Percentiles rank a stretch among this genome's conserved stretches.
phyloP scores from a whole-genome alignment of 2,888 invertebrate species.

The Synanthedon tipuliformis region DNA sequence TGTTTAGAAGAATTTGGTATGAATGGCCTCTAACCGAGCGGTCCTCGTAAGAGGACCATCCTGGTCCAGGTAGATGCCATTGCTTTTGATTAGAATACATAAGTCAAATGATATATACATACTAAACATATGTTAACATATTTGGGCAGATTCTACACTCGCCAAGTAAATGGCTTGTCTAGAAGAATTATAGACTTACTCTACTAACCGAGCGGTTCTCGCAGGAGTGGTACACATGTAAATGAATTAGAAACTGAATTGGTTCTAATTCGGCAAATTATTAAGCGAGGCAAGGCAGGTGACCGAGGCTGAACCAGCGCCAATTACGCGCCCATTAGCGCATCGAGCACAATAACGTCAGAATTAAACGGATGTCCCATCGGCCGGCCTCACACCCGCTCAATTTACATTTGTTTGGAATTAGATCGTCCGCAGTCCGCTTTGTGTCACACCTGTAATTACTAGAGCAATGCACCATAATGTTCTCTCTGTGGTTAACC shows the following conservation, averaged over 20 bases:
- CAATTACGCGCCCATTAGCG: conserved; percentile 61
- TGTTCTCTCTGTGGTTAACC: conserved; percentile 29
- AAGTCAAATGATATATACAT: too few relatives aligned
- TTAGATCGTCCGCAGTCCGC: conserved; percentile 33
- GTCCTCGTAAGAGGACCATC: too few relatives aligned
- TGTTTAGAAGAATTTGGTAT: too few relatives aligned
- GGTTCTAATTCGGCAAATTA: conserved; percentile 38
- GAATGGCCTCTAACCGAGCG: too few relatives aligned
- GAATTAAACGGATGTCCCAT: conserved; percentile 59
- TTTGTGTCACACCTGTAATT: conserved; percentile 40
- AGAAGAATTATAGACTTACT: too few relatives aligned
- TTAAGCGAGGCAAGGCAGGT: conserved; percentile 32
- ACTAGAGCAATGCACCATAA: conserved; percentile 26
- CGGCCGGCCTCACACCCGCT: conserved; percentile 32
- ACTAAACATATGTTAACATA: too few relatives aligned
- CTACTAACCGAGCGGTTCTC: too few relatives aligned
- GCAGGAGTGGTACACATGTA: too few relatives aligned
- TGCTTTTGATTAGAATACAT: too few relatives aligned
- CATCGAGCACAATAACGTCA: conserved; percentile 45
- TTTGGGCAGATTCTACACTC: too few relatives aligned
- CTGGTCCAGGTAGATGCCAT: too few relatives aligned
- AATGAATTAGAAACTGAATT: conserved; percentile 9
- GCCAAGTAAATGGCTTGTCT: too few relatives aligned
- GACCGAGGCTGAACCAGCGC: conserved; percentile 48
- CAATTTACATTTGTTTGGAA: conserved; percentile 65